Evolutionary conservation across 1,140 invertebrate genomes (phyloP).

Genomic region (Tetramorium parvispinum): DNA sequence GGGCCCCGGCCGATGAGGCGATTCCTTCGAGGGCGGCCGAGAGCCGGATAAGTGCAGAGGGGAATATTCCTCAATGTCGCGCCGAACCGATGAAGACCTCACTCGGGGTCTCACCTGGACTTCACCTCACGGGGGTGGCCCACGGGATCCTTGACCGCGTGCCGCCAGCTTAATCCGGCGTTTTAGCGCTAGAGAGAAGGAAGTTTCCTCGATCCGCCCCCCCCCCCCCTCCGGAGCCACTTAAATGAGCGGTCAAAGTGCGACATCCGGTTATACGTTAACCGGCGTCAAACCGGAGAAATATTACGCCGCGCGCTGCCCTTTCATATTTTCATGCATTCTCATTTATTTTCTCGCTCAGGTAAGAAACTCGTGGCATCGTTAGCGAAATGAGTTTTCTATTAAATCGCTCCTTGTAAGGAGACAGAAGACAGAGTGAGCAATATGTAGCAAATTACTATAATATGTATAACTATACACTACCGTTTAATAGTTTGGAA

Average conservation of each 20-base stretch:
- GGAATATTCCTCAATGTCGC: conserved; percentile 76
- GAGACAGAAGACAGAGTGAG: not conserved
- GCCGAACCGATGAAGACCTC: conserved; percentile 73
- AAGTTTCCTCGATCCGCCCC: not conserved
- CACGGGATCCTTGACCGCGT: conserved; percentile 63
- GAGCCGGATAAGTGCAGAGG: conserved; percentile 66
- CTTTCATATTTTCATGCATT: conserved; percentile 37
- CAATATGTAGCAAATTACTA: not conserved
- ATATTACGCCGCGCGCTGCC: conserved; percentile 15
- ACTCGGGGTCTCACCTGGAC: conserved; percentile 34
- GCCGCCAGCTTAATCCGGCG: conserved; percentile 51
- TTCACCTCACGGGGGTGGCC: conserved; percentile 63
- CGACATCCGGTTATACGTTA: conserved; percentile 57
- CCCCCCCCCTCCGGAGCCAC: not conserved
- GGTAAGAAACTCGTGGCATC: not conserved
- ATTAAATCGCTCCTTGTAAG: not conserved
- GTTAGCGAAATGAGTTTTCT: conserved; percentile 24
- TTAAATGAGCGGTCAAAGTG: conserved; percentile 63
- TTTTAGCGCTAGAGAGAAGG: conserved; percentile 37
- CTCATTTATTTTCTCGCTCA: conserved; percentile 19
- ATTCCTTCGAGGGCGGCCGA: conserved; percentile 57
- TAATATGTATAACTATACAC: not conserved
- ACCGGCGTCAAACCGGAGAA: conserved; percentile 34
- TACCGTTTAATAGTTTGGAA: no score
- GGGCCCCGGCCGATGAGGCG: conserved; percentile 51